A percentile compares a stretch with the other conserved stretches of the same genome.
phyloP scores from a whole-genome alignment of 2,888 invertebrate genomes.

The Chelonus formosanus region DNA sequence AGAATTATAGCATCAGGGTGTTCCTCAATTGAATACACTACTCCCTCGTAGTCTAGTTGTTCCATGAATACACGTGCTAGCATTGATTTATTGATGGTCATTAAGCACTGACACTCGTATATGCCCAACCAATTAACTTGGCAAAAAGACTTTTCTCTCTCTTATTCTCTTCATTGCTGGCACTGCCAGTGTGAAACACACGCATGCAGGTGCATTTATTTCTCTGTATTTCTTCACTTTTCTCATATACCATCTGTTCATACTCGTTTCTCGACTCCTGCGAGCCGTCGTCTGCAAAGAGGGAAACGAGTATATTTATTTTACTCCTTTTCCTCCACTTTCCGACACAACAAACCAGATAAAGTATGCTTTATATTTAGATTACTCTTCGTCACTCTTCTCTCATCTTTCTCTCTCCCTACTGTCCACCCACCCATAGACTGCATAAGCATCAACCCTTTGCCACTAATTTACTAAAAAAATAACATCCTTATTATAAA shows the following conservation, averaged over 20 bases:
- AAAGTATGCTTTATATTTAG: conserved; percentile 33
- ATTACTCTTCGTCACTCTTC: conserved; percentile 34
- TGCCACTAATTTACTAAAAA: conserved; percentile 24
- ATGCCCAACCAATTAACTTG: conserved; percentile 33
- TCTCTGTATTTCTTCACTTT: conserved; percentile 34
- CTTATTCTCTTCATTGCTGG: conserved; percentile 25
- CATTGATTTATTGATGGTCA: conserved; percentile 32
- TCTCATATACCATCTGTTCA: conserved; percentile 35
- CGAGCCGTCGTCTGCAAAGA: conserved; percentile 29
- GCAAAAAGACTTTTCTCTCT: conserved; percentile 33
- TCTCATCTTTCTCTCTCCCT: conserved; percentile 27
- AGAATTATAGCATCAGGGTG: conserved; percentile 24
- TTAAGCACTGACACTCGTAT: conserved; percentile 33
- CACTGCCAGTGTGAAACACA: conserved; percentile 4
- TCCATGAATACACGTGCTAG: conserved; percentile 21
- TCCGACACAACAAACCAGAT: conserved; percentile 34
- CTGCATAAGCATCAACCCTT: conserved; percentile 14
- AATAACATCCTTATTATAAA: conserved; percentile 24
- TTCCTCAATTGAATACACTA: conserved; percentile 27
- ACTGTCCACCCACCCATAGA: conserved; percentile 26
- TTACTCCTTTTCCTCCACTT: conserved; percentile 35
- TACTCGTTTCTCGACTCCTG: conserved; percentile 33
- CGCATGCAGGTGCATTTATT: conserved; percentile 35
- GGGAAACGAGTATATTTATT: conserved; percentile 42
- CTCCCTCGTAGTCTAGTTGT: conserved; percentile 31